Base-by-base conservation (phyloP, 2,113 vertebrate genomes). In the Corythoichthys haematopterus region DNA sequence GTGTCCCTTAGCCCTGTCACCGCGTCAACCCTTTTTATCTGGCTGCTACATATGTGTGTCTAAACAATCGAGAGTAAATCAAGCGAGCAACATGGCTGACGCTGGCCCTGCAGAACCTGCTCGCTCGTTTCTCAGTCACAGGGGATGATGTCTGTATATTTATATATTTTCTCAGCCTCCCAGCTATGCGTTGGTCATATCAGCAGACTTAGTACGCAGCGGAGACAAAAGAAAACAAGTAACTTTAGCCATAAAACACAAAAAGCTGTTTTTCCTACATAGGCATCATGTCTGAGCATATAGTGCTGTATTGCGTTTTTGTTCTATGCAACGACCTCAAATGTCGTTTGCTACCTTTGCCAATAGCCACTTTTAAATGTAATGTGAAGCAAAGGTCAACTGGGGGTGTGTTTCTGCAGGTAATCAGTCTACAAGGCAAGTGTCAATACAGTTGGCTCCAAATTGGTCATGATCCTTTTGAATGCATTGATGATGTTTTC, bases 31-130 rank as follows among this genome's bases (percentile, higher is more conserved):
- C 13, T 1, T 9, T 2, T 3, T 46, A 37, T 38, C 9, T 38
- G 33, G n/a, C 70, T 37, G 70, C 20, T 28, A 60, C 52, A 60
- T 83, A 76, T 79, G 86, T 86, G 74, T 84, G 90, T 88, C 83
- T 85, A 38, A 55, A 64, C 50, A 64, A 63, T 12, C 63, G 61
- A 60, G 81, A 87, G 85, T 70, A 16, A 55, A 85, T 77, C 80
- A 82, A 84, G 72, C 82, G 83, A 83, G 70, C 85, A 92, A 94
- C 89, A 94, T 95, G 93, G 94, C 94, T 93, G 92, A 91, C 90
- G 75, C 58, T 81, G 85, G 76, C 81, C 82, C 87, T 82, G 87
- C 85, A 88, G 76, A 80, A 86, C 70, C 83, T 80, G 57, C 64
- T 40, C 47, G 59, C 38, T 74, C 40, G 43, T 72, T 64, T 65